A percentile compares a stretch with the other conserved stretches of the same genome.
Evolutionary conservation across 2,113 vertebrate species (phyloP).

Genomic region (Excalfactoria chinensis): DNA sequence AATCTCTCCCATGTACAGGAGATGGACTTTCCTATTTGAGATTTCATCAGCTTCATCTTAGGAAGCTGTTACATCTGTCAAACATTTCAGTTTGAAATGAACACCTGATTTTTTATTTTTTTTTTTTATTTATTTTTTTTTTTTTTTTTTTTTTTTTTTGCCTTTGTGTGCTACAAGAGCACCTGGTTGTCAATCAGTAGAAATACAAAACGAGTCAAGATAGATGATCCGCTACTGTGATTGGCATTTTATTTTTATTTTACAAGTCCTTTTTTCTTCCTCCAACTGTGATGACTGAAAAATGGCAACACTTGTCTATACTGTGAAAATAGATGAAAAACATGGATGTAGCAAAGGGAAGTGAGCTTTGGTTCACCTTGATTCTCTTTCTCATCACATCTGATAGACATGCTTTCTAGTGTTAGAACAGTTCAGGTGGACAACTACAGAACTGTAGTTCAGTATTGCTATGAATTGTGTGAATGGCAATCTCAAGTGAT

Average conservation of each 20-base stretch:
- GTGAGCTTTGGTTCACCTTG: not conserved
- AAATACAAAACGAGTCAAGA: conserved; percentile 64
- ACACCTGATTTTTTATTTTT: not conserved
- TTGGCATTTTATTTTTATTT: conserved; percentile 70
- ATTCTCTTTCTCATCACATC: not conserved
- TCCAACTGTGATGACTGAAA: conserved; percentile 50
- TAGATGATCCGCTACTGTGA: conserved; percentile 43
- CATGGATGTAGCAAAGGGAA: not conserved
- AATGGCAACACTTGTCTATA: conserved; percentile 3
- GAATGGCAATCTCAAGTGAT: not conserved
- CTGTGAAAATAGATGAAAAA: not conserved
- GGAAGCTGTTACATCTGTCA: conserved; percentile 72
- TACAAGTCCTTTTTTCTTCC: conserved; percentile 1
- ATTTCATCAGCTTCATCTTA: conserved; percentile 73
- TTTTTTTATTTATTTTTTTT: conserved; percentile 40
- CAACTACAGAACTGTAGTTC: not conserved
- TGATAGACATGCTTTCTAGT: not conserved
- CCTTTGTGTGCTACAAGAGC: conserved; percentile 65
- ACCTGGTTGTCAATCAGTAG: conserved; percentile 65
- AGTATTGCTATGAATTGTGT: not conserved
- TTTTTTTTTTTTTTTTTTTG: conserved; percentile 46
- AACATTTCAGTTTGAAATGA: conserved; percentile 73
- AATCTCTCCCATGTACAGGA: conserved; percentile 39
- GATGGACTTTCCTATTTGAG: conserved; percentile 64
- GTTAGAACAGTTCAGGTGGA: not conserved